phyloP scores from a whole-genome alignment of 2,797 vertebrate genomes.

The Hippocampus kuda region DNA sequence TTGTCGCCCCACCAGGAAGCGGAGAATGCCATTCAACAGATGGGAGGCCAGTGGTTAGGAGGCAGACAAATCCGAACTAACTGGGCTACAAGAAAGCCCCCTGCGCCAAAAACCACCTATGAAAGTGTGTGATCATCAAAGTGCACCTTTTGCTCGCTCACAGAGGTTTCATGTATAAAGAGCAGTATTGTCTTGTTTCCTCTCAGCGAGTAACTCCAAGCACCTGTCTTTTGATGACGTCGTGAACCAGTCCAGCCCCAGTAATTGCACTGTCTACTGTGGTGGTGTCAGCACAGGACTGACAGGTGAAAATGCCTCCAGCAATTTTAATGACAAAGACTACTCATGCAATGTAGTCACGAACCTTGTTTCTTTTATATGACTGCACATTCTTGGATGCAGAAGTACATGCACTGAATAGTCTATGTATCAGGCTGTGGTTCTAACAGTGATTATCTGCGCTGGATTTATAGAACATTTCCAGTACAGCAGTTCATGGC shows the following conservation, averaged over 20 bases:
- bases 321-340: background rate
- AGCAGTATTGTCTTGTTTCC: background rate
- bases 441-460: no score
- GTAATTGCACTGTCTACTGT: conserved; percentile 97
- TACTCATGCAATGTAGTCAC: no score
- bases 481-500: no score
- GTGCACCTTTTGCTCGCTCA: background rate
- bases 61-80: conserved; percentile 97
- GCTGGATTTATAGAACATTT: no score
- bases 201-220: conserved; percentile 74
- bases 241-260: conserved; percentile 92
- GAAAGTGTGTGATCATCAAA: conserved; percentile 71
- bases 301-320: conserved; percentile 69
- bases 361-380: background rate
- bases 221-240: conserved; percentile 96
- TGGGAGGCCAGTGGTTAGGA: conserved; percentile 97
- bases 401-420: no score
- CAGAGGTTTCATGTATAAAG: background rate
- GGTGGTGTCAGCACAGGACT: conserved; percentile 89
- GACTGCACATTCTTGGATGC: background rate
- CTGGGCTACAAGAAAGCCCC: conserved; percentile 97
- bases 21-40: conserved; percentile 96
- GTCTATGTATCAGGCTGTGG: no score
- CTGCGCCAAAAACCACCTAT: conserved; percentile 86
- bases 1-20: conserved; percentile 72